Evolutionary conservation across 2,113 vertebrate genomes (phyloP).

Genomic region (Accipiter cooperii): DNA sequence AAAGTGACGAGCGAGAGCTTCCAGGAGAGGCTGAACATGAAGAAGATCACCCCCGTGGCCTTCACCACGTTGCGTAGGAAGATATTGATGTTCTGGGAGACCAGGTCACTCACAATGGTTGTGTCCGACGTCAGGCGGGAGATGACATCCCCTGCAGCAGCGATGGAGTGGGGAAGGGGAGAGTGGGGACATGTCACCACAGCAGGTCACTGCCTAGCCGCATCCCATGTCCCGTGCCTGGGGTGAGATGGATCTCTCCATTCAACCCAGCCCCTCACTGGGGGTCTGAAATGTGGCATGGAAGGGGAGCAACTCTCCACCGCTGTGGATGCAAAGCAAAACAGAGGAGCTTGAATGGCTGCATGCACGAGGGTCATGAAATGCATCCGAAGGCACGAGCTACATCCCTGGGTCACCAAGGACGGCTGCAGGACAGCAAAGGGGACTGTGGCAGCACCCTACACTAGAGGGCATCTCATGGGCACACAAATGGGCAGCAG

Average conservation of each 20-base stretch:
- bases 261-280: neutral
- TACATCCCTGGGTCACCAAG: neutral
- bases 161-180: neutral
- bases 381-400: neutral
- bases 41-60: constrained; percentile 80
- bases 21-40: constrained; percentile 95
- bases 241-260: neutral
- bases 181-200: neutral
- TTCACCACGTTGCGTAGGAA: constrained; percentile 89
- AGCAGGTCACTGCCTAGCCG: rapidly evolving
- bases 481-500: neutral
- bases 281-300: neutral
- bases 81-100: constrained; percentile 93
- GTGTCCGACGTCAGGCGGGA: constrained; percentile 96
- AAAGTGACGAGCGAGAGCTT: constrained; percentile 88
- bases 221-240: neutral
- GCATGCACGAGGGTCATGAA: neutral
- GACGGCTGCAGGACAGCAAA: neutral
- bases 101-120: constrained; percentile 92
- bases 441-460: neutral
- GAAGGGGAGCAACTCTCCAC: neutral
- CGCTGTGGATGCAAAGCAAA: neutral
- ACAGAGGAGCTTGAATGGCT: neutral
- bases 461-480: rapidly evolving
- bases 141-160: constrained; percentile 85